Conservation (phyloP, 1,140 invertebrate species). For the Drosophila ercepeae region DNA sequence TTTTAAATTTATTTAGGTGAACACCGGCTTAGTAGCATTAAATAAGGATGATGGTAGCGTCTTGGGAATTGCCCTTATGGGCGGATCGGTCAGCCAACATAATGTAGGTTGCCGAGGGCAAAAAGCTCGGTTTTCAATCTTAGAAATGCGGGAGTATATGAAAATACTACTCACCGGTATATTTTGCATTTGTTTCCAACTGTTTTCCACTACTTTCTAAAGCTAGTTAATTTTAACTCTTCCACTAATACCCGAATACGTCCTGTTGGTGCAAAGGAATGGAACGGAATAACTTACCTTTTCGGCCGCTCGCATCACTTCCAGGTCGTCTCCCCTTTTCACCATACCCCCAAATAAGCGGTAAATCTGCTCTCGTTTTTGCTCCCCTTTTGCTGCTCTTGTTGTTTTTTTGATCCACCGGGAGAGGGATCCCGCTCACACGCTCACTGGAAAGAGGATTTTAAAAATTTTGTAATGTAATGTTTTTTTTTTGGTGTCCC, state of each 20-base stretch:
- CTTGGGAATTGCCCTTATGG: neutral
- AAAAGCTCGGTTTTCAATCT: neutral
- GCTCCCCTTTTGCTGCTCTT: neutral
- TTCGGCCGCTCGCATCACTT: neutral
- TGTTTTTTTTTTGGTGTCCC: neutral
- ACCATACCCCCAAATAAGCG: neutral
- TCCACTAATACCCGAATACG: no score
- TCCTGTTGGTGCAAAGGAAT: neutral
- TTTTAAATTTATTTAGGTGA: constrained; percentile 56
- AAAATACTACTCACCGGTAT: neutral
- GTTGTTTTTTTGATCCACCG: neutral
- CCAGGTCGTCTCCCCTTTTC: neutral
- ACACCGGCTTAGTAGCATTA: constrained; percentile 45
- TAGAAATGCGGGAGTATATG: no score
- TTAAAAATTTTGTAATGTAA: constrained; percentile 15
- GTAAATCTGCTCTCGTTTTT: constrained; percentile 4
- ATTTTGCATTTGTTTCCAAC: neutral
- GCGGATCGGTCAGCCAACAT: neutral
- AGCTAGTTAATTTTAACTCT: no score
- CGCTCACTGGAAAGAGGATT: constrained; percentile 2
- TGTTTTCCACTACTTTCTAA: no score
- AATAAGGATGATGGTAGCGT: constrained; percentile 14
- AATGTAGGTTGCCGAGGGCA: constrained; percentile 11
- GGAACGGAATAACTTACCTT: neutral
- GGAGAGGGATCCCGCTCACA: neutral